These are phyloP conservation scores for Cryptocheilus praepositus DNA, from an alignment of 2,888 invertebrate species.

Conservation along the genomic window DNA sequence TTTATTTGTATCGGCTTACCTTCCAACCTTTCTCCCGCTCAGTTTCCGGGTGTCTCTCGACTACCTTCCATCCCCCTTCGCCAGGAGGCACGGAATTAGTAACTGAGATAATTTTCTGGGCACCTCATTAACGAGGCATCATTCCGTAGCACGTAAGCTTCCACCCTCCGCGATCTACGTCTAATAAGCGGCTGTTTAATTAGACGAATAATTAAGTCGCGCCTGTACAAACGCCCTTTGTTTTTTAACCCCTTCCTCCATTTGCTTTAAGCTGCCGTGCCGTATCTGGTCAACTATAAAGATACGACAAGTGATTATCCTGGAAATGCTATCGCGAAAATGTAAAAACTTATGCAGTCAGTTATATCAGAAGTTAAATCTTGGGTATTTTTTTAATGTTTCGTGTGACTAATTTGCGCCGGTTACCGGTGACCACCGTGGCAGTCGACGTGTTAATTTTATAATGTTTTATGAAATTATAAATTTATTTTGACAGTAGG, in stretches of 20 bases:
- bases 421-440: too few species aligned
- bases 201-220: conserved; percentile 17
- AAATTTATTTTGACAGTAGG: too few species aligned
- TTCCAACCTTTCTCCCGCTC: neutral
- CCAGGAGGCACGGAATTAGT: conserved; percentile 12
- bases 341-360: too few species aligned
- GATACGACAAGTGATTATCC: neutral
- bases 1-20: neutral
- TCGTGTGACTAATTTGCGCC: too few species aligned
- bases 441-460: too few species aligned
- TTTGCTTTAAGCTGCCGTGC: too few species aligned
- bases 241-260: neutral
- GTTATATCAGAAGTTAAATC: too few species aligned
- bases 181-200: conserved; percentile 16
- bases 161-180: conserved; percentile 18
- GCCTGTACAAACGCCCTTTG: neutral
- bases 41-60: neutral
- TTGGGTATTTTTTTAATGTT: too few species aligned
- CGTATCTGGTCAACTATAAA: too few species aligned
- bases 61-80: neutral
- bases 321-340: neutral
- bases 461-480: too few species aligned
- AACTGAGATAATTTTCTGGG: conserved; percentile 2
- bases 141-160: conserved; percentile 4
- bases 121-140: conserved; percentile 11